A percentile compares a stretch with the other conserved stretches of the same genome.
Evolutionary conservation across 2,797 vertebrate genomes (phyloP).

Genomic region (Myotis pilosus): DNA sequence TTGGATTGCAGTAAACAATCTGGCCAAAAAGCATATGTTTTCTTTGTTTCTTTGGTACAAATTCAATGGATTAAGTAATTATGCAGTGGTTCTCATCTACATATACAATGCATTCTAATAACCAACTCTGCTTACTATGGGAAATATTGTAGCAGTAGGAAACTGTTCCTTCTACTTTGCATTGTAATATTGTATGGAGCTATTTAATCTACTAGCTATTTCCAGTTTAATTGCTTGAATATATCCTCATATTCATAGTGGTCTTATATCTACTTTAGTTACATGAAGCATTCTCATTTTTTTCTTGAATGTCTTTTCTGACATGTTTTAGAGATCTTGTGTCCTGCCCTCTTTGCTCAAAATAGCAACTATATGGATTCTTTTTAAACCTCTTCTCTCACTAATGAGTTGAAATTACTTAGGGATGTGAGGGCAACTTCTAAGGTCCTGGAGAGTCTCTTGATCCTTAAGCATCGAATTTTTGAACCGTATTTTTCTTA

Average conservation of each 20-base stretch:
- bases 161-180: slow-evolving; percentile 57
- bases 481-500: slow-evolving; percentile 57
- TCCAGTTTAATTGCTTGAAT: slow-evolving; percentile 43
- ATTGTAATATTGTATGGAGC: slow-evolving; percentile 49
- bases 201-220: slow-evolving; percentile 39
- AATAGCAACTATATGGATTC: slow-evolving; percentile 52
- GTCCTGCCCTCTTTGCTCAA: slow-evolving; percentile 37
- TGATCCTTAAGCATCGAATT: slow-evolving; percentile 44
- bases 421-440: slow-evolving; percentile 40
- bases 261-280: slow-evolving; percentile 55
- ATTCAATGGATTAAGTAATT: slow-evolving; percentile 69
- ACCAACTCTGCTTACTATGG: slow-evolving; percentile 56
- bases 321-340: slow-evolving; percentile 47
- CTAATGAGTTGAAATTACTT: slow-evolving; percentile 44
- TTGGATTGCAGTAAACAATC: slow-evolving; percentile 72
- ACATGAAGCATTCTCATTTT: slow-evolving; percentile 33
- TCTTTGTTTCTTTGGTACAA: slow-evolving; percentile 67
- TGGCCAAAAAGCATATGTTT: slow-evolving; percentile 68
- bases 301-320: slow-evolving; percentile 47
- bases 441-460: slow-evolving; percentile 48
- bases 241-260: slow-evolving; percentile 46
- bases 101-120: slow-evolving; percentile 69
- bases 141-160: slow-evolving; percentile 43
- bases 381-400: slow-evolving; percentile 51
- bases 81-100: slow-evolving; percentile 65